Percentiles rank a stretch among this genome's conserved stretches.
phyloP scores from a whole-genome alignment of 2,888 invertebrate species.

The Serrognathus titanus region DNA sequence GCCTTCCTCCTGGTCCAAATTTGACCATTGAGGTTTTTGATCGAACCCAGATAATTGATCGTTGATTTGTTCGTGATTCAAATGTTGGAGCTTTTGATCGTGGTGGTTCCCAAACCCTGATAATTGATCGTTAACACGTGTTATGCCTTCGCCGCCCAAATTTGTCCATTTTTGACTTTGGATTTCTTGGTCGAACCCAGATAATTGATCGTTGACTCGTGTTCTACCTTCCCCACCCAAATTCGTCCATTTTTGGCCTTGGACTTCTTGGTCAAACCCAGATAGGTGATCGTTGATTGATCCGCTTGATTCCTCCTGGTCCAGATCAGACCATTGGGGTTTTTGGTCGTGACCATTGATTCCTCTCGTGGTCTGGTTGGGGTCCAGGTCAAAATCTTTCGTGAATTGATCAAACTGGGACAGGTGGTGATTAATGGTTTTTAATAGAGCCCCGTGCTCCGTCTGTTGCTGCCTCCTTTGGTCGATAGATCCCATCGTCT shows the following conservation, averaged over 20 bases:
- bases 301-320: neutral
- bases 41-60: neutral
- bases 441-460: neutral
- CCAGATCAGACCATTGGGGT: neutral
- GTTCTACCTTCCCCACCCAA: too few relatives aligned
- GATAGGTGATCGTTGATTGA: slow-evolving; percentile 7
- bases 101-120: too few relatives aligned
- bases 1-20: neutral
- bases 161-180: too few relatives aligned
- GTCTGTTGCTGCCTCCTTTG: too few relatives aligned
- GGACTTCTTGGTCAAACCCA: neutral
- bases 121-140: too few relatives aligned
- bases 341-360: slow-evolving; percentile 1
- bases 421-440: neutral
- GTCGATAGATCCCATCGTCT: too few relatives aligned
- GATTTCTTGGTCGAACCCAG: too few relatives aligned
- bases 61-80: too few relatives aligned
- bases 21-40: neutral
- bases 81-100: neutral
- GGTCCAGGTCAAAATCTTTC: neutral
- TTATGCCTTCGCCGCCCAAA: too few relatives aligned
- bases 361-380: too few relatives aligned
- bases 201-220: too few relatives aligned
- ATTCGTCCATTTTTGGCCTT: too few relatives aligned
- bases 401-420: neutral